Conservation (phyloP, 2,888 invertebrate genomes). For the Torymus auratus region DNA sequence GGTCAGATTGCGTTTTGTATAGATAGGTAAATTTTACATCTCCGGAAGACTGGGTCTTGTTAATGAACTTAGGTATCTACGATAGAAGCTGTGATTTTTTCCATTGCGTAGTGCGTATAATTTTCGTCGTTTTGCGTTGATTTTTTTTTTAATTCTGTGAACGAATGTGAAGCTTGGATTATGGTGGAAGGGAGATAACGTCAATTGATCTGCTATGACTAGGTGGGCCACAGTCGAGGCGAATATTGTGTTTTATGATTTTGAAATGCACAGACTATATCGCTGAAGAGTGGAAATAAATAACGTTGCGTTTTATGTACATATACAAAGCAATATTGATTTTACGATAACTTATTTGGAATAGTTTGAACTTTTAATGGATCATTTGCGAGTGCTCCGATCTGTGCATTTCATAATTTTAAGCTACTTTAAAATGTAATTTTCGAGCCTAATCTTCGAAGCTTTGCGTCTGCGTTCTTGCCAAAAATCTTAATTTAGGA, state of each 20-base stretch:
- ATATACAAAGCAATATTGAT: neutral
- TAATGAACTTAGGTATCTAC: slow-evolving; percentile 8
- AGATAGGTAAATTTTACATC: neutral
- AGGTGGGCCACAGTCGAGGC: neutral
- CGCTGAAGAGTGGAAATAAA: neutral
- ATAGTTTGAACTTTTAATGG: too few relatives aligned
- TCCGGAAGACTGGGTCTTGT: slow-evolving; percentile 42
- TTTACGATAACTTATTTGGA: too few relatives aligned
- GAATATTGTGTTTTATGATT: slow-evolving; percentile 16
- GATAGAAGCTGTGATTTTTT: slow-evolving; percentile 41
- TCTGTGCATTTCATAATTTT: too few relatives aligned
- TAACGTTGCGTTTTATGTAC: neutral
- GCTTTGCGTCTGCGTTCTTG: neutral
- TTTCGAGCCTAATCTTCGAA: neutral
- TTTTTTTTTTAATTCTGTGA: slow-evolving; percentile 1
- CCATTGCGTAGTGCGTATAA: neutral
- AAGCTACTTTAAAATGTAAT: neutral
- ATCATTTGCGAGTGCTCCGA: too few relatives aligned
- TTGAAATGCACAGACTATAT: slow-evolving; percentile 16
- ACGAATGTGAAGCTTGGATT: too few relatives aligned
- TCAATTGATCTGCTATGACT: slow-evolving; percentile 27
- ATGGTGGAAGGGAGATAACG: slow-evolving; percentile 1
- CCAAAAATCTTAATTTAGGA: neutral
- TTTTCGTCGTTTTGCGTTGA: neutral
- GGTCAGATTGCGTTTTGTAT: neutral